Conservation (phyloP, 2,888 invertebrate species). For the Rosalia funebris region DNA sequence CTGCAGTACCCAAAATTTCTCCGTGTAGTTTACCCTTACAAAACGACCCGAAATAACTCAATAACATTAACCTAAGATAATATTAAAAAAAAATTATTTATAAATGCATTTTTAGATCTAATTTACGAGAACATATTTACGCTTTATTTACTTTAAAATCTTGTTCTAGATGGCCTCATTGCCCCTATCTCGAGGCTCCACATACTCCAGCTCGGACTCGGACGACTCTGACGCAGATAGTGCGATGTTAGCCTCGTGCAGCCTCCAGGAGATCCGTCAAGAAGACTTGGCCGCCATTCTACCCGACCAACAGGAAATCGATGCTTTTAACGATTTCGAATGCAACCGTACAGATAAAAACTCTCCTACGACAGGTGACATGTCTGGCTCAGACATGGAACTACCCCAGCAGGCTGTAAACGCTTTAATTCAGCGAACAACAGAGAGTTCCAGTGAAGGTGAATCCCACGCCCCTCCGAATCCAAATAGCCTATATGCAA, state of each 20-base stretch:
- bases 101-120: too few species aligned
- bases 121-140: too few species aligned
- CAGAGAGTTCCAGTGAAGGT: slow-evolving; percentile 79
- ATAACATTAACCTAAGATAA: too few species aligned
- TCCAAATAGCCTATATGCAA: slow-evolving; percentile 56
- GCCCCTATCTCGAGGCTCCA: slow-evolving; percentile 57
- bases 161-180: slow-evolving; percentile 62
- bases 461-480: slow-evolving; percentile 67
- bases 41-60: too few species aligned
- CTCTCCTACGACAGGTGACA: slow-evolving; percentile 64
- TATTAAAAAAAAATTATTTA: too few species aligned
- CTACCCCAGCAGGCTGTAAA: slow-evolving; percentile 79
- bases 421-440: slow-evolving; percentile 79
- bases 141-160: too few species aligned
- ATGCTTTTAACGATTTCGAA: slow-evolving; percentile 64
- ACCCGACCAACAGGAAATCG: slow-evolving; percentile 75
- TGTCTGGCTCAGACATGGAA: slow-evolving; percentile 80
- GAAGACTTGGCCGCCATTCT: slow-evolving; percentile 82
- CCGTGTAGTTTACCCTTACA: too few species aligned
- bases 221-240: slow-evolving; percentile 66
- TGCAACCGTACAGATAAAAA: slow-evolving; percentile 55
- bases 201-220: slow-evolving; percentile 57
- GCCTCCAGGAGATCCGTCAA: slow-evolving; percentile 77
- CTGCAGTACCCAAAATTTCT: too few species aligned
- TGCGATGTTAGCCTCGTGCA: slow-evolving; percentile 70